Conservation (phyloP, 2,888 invertebrate species). For the Mycalesis mineus region DNA sequence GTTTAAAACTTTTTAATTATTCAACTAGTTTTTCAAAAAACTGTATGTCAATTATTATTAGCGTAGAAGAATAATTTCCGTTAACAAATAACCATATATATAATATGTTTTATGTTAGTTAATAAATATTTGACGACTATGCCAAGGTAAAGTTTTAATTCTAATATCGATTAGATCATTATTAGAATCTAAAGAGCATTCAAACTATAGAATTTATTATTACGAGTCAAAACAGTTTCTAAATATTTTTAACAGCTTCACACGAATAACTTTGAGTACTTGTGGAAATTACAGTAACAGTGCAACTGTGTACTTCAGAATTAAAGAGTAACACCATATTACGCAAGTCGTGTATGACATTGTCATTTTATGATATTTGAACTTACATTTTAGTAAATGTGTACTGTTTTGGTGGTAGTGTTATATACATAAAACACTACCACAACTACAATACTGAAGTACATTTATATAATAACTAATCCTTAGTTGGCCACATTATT, state of each 20-base stretch:
- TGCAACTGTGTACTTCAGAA: too few relatives aligned
- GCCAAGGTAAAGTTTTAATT: slow-evolving; percentile 53
- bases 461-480: too few relatives aligned
- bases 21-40: slow-evolving; percentile 56
- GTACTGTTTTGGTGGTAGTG: too few relatives aligned
- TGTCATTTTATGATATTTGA: too few relatives aligned
- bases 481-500: not conserved
- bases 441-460: too few relatives aligned
- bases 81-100: slow-evolving; percentile 53
- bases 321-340: too few relatives aligned
- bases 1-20: slow-evolving; percentile 59
- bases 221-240: slow-evolving; percentile 55
- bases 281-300: too few relatives aligned
- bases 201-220: slow-evolving; percentile 54
- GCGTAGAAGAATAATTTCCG: slow-evolving; percentile 74
- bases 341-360: too few relatives aligned
- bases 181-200: slow-evolving; percentile 60
- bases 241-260: not conserved
- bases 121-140: slow-evolving; percentile 50
- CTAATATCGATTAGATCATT: slow-evolving; percentile 45
- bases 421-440: too few relatives aligned
- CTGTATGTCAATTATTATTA: slow-evolving; percentile 50
- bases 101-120: slow-evolving; percentile 52
- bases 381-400: not conserved
- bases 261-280: not conserved